These are phyloP conservation scores for Atherinosoma microstoma DNA, from an alignment of 2,797 vertebrate genomes.

Conservation along the genomic window DNA sequence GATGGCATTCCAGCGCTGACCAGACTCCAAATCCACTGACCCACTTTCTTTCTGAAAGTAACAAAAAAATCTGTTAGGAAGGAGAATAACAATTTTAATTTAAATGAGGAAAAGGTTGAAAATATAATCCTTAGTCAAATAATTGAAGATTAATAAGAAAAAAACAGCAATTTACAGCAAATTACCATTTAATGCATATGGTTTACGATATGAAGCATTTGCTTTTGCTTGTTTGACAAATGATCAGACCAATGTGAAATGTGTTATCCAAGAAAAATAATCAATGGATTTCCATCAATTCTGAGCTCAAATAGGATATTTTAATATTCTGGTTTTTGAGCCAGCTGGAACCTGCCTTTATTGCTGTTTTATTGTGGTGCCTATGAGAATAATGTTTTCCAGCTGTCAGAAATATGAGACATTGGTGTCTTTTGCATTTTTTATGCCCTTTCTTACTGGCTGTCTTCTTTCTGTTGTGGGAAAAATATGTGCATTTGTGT, in stretches of 20 bases:
- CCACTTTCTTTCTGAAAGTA: slow-evolving; percentile 17
- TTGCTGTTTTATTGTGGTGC: slow-evolving; percentile 43
- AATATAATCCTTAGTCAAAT: slow-evolving; percentile 21
- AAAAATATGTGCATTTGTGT: background rate
- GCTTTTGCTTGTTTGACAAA: slow-evolving; percentile 44
- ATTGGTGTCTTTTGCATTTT: slow-evolving; percentile 16
- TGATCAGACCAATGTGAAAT: slow-evolving; percentile 5
- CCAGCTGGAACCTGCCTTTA: slow-evolving; percentile 57
- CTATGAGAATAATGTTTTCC: slow-evolving; percentile 20
- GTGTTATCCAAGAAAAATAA: slow-evolving; percentile 45
- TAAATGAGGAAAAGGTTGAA: slow-evolving; percentile 19
- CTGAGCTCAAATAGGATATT: slow-evolving; percentile 42
- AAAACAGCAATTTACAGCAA: slow-evolving; percentile 25
- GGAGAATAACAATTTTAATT: slow-evolving; percentile 13
- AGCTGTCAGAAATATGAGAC: slow-evolving; percentile 14
- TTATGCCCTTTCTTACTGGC: background rate
- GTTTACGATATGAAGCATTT: slow-evolving; percentile 41
- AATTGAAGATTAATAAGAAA: slow-evolving; percentile 39
- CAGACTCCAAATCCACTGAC: slow-evolving; percentile 27
- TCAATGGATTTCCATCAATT: slow-evolving; percentile 52
- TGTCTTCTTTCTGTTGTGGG: background rate
- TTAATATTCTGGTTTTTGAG: slow-evolving; percentile 41
- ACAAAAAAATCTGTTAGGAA: slow-evolving; percentile 59
- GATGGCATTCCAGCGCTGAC: slow-evolving; percentile 33
- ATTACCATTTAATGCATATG: slow-evolving; percentile 14